Evolutionary conservation across 2,797 vertebrate species (phyloP), one percentile per base, ranked within the genome.

Genomic region (Acanthurus tractus): DNA sequence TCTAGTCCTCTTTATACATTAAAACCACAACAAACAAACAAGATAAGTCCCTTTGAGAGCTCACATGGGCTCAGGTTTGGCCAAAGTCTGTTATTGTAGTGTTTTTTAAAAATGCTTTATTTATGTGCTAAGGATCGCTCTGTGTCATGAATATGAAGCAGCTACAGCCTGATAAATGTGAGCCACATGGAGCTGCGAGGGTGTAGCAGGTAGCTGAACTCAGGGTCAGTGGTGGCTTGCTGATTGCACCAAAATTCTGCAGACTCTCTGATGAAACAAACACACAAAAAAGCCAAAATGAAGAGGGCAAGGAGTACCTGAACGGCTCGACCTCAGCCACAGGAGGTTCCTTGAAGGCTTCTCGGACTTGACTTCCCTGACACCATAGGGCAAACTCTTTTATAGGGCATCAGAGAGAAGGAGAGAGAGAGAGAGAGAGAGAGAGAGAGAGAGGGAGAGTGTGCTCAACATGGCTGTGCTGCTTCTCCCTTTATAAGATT

Each of bases 71-170:
- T 76, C 59, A 82, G 65, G 46, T 74, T 79, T 65, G 56, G 75
- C 49, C 63, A 66, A 73, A 76, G 81, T 83, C 38, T 52, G 74
- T 82, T 89, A 86, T 92, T 84, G 86, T 75, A 86, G 48, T 76
- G 79, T 87, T 89, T 83, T 76, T 82, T 72, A 74, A 78, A 76
- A 87, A 89, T 86, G 76, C 66, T 63, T 91, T 89, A 91, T 90
- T 88, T 89, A 88, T 93, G 86, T 76, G 69, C 79, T 78, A 86
- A 76, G 70, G 70, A 81, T 88, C 74, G 78, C 59, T 70, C 72
- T 69, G 79, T 83, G 83, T 58, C 54, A 83, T 87, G 89, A 93
- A 92, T 90, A 86, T 83, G 79, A 91, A 90, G 76, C 66, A 79
- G 79, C 59, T 12, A 22, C 25, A 36, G 65, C 29, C 72, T 66